Percentiles rank a stretch among this genome's conserved stretches.
Conservation (phyloP, 2,888 invertebrate genomes). For the Helobdella robusta region DNA sequence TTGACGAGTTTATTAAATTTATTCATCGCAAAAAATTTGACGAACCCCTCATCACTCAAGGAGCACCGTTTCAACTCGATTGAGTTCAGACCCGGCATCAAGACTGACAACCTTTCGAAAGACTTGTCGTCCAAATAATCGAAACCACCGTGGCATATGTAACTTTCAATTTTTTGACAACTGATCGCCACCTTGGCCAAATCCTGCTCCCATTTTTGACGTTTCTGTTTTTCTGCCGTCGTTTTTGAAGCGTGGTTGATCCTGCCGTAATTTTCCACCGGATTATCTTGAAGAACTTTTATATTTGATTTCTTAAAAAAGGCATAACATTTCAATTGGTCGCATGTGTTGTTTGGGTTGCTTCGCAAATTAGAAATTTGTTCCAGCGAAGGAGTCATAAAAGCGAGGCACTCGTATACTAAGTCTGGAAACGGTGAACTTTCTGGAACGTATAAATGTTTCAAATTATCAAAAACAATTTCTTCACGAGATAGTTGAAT, state of each 20-base stretch:
- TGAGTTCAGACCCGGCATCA: conserved; percentile 29
- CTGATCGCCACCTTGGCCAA: conserved; percentile 29
- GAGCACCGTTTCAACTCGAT: conserved; percentile 32
- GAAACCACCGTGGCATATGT: conserved; percentile 30
- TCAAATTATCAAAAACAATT: conserved; percentile 26
- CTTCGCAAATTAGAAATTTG: conserved; percentile 31
- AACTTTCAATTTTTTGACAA: conserved; percentile 31
- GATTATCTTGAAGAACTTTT: conserved; percentile 31
- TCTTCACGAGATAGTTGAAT: conserved; percentile 27
- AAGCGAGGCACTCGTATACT: conserved; percentile 30
- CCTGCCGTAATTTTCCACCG: conserved; percentile 30
- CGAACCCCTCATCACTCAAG: conserved; percentile 30
- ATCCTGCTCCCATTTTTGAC: conserved; percentile 29
- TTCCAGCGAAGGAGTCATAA: conserved; percentile 28
- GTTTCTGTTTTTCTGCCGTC: conserved; percentile 23
- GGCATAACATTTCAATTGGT: conserved; percentile 30
- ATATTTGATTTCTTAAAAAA: conserved; percentile 29
- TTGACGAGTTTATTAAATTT: conserved; percentile 14
- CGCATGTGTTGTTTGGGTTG: conserved; percentile 30
- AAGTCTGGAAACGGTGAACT: conserved; percentile 25
- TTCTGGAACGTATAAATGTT: conserved; percentile 28
- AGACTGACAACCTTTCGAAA: conserved; percentile 26
- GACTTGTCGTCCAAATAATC: conserved; percentile 33
- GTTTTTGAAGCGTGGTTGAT: conserved; percentile 9
- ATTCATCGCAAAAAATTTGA: conserved; percentile 28